Evolutionary conservation across 2,888 invertebrate genomes (phyloP), one percentile per base, ranked within the genome.

Genomic region (Rotaria macrura): DNA sequence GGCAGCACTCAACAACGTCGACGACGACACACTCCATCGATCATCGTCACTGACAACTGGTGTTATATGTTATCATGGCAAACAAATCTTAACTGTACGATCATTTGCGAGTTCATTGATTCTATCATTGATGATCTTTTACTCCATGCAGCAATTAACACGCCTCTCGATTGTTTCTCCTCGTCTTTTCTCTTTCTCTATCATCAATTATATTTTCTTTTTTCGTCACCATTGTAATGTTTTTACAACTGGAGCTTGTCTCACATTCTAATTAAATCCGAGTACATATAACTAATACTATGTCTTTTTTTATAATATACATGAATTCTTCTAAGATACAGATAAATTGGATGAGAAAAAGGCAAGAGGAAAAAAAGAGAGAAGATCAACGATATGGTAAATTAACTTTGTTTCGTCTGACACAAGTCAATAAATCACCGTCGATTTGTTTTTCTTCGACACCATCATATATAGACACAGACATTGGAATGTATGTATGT

Each of bases 31-130:
- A 65, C 65, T 65, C 65, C 65, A 65, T 65, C 65, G 65, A 65
- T 65, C 65, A 65, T 65, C 65, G 65, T 65, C 65, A 65, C 65
- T 65, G 65, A 65, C 65, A 65, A 65, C 65, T 65, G 65, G 65
- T 65, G 65, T 65, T 65, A 65, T 65, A 65, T 65, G 65, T 65
- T 65, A 65, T 65, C 65, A 65, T 65, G 34, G 65, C 65, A 65
- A 65, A 65, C 65, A 65, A 65, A 65, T 65, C 65, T 65, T 65
- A 65, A 65, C 65, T 65, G 65, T 65, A 0, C 65, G 65, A 65
- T 65, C 65, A 65, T 65, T 65, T 65, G 34, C 65, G 65, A 34
- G 65, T 65, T 65, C 65, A 65, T 65, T 34, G 65, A 65, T 65
- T 65, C 65, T 65, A 65, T 65, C 65, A 65, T 29, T 34, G 34